phyloP scores from a whole-genome alignment of 2,113 vertebrate species.

The Xiphias gladius region DNA sequence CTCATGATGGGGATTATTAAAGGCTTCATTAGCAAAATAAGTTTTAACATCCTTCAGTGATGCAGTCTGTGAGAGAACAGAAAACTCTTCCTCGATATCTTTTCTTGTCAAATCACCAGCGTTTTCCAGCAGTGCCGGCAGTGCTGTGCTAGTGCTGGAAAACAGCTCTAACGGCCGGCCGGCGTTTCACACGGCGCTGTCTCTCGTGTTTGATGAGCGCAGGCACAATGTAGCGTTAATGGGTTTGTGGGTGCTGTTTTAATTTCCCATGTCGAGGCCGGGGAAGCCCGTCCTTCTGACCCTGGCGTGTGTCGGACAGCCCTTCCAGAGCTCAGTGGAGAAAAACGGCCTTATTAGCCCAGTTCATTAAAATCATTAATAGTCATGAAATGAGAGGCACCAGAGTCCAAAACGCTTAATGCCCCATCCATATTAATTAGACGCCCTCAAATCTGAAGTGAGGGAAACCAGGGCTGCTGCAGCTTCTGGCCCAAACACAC shows the following conservation, averaged over 20 bases:
- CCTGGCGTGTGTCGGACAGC: constrained; percentile 88
- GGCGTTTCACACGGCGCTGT: no score
- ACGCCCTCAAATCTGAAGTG: constrained; percentile 96
- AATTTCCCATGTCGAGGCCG: constrained; percentile 78
- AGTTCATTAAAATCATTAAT: constrained; percentile 99
- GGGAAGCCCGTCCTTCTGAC: constrained; percentile 66
- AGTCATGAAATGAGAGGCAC: constrained; percentile 99
- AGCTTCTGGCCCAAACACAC: constrained; percentile 77
- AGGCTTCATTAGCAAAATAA: neutral
- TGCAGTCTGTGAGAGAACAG: neutral
- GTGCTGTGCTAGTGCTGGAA: neutral
- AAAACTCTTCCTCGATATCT: neutral
- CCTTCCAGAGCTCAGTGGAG: constrained; percentile 91
- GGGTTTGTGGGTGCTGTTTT: constrained; percentile 76
- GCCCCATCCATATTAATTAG: constrained; percentile 99
- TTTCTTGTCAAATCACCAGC: neutral
- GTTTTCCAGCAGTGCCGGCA: no score
- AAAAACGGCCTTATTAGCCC: constrained; percentile 98
- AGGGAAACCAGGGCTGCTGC: constrained; percentile 74
- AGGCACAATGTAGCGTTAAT: constrained; percentile 66
- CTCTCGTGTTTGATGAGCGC: constrained; percentile 52
- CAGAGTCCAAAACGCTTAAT: constrained; percentile 99
- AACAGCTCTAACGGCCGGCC: no score
- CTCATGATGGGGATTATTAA: neutral
- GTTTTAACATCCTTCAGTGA: neutral